Evolutionary conservation across 1,140 invertebrate species (phyloP).

Genomic region (Bombus confusus): DNA sequence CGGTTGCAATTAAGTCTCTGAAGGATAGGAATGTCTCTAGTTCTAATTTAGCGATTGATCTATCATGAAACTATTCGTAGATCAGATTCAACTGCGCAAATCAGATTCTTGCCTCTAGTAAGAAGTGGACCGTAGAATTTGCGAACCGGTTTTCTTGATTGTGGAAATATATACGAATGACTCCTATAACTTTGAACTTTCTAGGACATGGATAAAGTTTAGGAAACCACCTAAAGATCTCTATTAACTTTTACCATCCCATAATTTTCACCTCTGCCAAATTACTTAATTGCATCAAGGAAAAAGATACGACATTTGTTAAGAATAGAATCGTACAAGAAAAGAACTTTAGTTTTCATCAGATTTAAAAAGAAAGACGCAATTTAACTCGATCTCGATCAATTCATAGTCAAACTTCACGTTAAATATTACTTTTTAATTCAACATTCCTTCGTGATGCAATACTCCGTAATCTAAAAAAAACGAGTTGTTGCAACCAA

Average conservation of each 20-base stretch:
- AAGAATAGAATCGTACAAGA: background rate
- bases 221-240: background rate
- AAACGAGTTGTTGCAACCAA: background rate
- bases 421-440: background rate
- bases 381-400: background rate
- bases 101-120: background rate
- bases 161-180: background rate
- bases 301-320: too few relatives aligned
- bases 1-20: background rate
- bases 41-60: background rate
- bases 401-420: background rate
- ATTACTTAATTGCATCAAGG: too few relatives aligned
- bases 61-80: background rate
- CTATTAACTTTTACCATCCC: background rate
- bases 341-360: background rate
- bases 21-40: background rate
- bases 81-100: conserved; percentile 4
- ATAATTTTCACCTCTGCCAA: background rate
- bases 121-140: conserved; percentile 15
- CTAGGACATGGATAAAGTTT: background rate
- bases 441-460: background rate
- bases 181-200: conserved; percentile 13
- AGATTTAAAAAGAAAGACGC: background rate
- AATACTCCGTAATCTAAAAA: background rate
- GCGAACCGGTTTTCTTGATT: conserved; percentile 16